These are phyloP conservation scores for Meriones unguiculatus DNA, from an alignment of 2,113 vertebrate genomes.

Conservation along the genomic window DNA sequence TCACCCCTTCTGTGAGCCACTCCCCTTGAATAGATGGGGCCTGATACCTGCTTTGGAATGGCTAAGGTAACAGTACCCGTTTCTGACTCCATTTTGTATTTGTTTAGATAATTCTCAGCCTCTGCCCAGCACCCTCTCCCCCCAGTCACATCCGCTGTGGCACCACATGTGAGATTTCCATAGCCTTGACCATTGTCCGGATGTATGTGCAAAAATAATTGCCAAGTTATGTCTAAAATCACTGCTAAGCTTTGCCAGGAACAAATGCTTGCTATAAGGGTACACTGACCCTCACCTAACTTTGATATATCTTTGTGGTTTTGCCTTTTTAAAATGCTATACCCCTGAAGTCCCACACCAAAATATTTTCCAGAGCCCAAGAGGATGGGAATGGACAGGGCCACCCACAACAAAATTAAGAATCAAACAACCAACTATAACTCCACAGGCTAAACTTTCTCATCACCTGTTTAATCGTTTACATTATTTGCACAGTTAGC, in stretches of 20 bases:
- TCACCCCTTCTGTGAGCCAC: neutral
- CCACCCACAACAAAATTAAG: neutral
- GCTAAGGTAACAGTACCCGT: neutral
- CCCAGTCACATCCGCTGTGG: neutral
- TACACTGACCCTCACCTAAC: neutral
- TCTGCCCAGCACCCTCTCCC: neutral
- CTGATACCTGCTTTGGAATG: neutral
- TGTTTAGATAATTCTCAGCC: neutral
- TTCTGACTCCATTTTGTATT: neutral
- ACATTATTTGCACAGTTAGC: neutral
- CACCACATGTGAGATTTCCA: neutral
- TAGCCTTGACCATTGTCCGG: neutral
- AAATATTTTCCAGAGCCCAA: neutral
- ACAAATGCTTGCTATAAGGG: neutral
- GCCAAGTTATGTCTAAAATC: neutral
- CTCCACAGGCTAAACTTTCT: neutral
- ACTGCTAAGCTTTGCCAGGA: neutral
- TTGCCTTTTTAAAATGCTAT: neutral
- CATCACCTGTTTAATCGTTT: too few species aligned
- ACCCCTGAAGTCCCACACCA: neutral
- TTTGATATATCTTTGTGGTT: neutral
- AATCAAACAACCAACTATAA: neutral
- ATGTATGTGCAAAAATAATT: neutral
- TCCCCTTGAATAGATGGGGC: neutral
- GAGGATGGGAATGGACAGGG: neutral